Base-by-base conservation (phyloP, 2,113 vertebrate genomes). In the Saccopteryx leptura region DNA sequence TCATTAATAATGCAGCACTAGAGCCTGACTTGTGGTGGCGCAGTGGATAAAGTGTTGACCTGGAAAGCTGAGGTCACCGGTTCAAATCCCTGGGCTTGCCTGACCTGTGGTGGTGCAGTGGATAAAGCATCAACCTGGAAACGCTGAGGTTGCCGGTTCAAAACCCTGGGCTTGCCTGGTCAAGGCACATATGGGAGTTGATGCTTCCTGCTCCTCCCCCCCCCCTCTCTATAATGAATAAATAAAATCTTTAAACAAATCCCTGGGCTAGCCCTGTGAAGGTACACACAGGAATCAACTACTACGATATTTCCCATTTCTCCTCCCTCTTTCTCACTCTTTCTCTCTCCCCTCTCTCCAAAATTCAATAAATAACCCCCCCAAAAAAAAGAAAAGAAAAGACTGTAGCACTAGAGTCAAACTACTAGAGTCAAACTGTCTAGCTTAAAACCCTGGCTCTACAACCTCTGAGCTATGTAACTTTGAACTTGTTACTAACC, bases 401-500 rank as follows among this genome's bases (percentile, higher is more conserved):
- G 66, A 69, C 18, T 69, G n/a, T 33, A 69, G 31, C 75, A 58
- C 21, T 86, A 19, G 46, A 63, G 39, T 93, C 60, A 81, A 96
- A 81, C 5, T 68, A 58, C 21, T 86, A 19, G 46, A 63, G 39
- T 93, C 60, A 81, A 96, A 81, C 5, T 68, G 7, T n/a, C 23
- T 91, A 66, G 39, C 17, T 91, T 91, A 87, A 87, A 76, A 74
- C 54, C n/a, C 71, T 92, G 10, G 61, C 17, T 90, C 66, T 68
- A 52, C 2, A 86, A 54, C 26, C 58, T 88, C 48, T 50, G 69
- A 52, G 2, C 28, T 91, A 4, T 88, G 48, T 76, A 17, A 93
- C 12, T 65, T 23, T 52, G 39, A 66, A 90, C 72, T 90, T 96
- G 80, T 93, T 76, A 82, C n/a, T 91, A 76, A 74, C 39, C 13